phyloP scores from a whole-genome alignment of 1,140 invertebrate species.

The Lepidotrigona ventralis region DNA sequence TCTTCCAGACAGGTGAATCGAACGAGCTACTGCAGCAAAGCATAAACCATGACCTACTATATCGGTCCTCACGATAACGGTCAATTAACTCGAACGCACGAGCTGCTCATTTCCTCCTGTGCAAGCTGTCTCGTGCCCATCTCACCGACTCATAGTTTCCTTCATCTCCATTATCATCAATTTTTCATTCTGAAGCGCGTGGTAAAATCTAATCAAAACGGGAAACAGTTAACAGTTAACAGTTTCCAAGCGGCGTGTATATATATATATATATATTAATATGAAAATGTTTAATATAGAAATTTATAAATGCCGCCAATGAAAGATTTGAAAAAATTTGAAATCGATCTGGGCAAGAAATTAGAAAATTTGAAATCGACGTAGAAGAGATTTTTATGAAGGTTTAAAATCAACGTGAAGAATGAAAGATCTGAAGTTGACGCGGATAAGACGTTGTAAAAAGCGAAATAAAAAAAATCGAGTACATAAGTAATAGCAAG shows the following conservation, averaged over 20 bases:
- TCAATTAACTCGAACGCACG: background rate
- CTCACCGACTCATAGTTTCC: background rate
- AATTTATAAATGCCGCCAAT: no score
- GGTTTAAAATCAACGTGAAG: no score
- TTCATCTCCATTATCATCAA: background rate
- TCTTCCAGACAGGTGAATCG: background rate
- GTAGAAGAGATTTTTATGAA: no score
- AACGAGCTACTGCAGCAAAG: background rate
- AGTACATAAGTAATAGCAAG: background rate
- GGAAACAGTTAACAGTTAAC: no score
- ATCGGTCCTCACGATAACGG: background rate
- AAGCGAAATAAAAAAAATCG: background rate
- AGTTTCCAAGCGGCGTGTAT: no score
- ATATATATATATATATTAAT: no score
- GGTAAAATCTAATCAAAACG: background rate
- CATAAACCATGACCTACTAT: background rate
- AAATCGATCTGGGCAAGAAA: no score
- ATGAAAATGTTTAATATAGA: no score
- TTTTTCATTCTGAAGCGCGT: background rate
- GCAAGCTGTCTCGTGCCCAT: background rate
- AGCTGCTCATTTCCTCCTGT: background rate
- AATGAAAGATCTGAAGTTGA: background rate
- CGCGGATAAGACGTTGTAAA: background rate
- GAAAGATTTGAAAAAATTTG: no score
- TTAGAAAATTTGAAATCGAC: no score